A percentile compares a stretch with the other conserved stretches of the same genome.
These are phyloP conservation scores for Podarcis siculus DNA, from an alignment of 2,797 vertebrate species.

Conservation along the genomic window DNA sequence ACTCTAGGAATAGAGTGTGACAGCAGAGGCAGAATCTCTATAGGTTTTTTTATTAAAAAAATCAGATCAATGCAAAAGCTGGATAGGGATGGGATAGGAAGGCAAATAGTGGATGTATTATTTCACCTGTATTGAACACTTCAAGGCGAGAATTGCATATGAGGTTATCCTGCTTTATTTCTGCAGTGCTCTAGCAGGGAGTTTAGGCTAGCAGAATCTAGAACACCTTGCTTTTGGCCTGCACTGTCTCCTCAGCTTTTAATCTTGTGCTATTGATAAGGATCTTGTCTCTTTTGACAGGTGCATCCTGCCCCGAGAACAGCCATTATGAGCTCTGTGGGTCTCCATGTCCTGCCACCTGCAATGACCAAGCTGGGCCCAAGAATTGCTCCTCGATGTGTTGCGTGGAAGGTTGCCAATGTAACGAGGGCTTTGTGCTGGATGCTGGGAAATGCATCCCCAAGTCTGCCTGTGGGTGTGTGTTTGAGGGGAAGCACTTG, in stretches of 20 bases:
- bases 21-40: neutral
- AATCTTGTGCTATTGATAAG: neutral
- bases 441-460: constrained; percentile 79
- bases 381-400: constrained; percentile 47
- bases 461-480: constrained; percentile 79
- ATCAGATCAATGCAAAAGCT: neutral
- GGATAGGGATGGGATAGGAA: neutral
- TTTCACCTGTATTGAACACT: no score
- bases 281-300: constrained; percentile 58
- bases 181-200: neutral
- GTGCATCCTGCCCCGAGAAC: constrained; percentile 80
- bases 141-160: neutral
- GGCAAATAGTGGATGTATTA: neutral
- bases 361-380: constrained; percentile 60
- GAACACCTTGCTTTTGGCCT: no score
- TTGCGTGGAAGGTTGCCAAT: constrained; percentile 83
- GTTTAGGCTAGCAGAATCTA: neutral
- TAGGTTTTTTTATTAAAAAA: no score
- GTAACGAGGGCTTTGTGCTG: constrained; percentile 78
- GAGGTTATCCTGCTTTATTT: neutral
- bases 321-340: constrained; percentile 82
- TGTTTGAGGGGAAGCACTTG: constrained; percentile 75
- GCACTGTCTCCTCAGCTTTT: neutral
- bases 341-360: constrained; percentile 79
- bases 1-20: neutral